These are phyloP conservation scores for Drosophila fulvimacula DNA, from an alignment of 2,888 invertebrate species.

Conservation along the genomic window DNA sequence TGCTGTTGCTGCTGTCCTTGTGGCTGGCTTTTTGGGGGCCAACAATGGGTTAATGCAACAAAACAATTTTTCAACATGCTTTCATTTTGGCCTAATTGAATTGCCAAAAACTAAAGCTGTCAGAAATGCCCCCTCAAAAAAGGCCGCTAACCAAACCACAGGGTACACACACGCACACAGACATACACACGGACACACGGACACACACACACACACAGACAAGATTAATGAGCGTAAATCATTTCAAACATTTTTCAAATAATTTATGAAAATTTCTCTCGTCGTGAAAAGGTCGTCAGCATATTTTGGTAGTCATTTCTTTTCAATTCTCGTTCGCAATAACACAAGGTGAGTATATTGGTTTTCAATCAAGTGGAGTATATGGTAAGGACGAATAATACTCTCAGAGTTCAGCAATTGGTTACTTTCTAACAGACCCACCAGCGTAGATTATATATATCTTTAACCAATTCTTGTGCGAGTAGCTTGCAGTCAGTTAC, in stretches of 20 bases:
- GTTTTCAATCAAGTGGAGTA: not conserved
- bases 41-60: conserved; percentile 65
- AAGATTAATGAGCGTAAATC: conserved; percentile 66
- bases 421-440: no score
- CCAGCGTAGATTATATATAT: not conserved
- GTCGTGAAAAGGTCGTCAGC: conserved; percentile 49
- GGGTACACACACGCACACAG: conserved; percentile 18
- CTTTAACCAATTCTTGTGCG: no score
- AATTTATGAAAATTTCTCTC: conserved; percentile 61
- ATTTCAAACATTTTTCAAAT: conserved; percentile 65
- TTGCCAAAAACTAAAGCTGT: conserved; percentile 67
- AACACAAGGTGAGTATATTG: not conserved
- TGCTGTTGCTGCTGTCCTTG: conserved; percentile 21
- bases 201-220: conserved; percentile 33
- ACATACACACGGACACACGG: conserved; percentile 7
- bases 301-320: conserved; percentile 57
- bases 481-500: not conserved
- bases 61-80: conserved; percentile 64
- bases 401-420: no score
- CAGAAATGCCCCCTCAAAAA: conserved; percentile 54
- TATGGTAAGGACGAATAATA: no score
- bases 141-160: conserved; percentile 46
- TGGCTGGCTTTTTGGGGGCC: conserved; percentile 16
- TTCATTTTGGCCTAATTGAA: conserved; percentile 67
- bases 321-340: conserved; percentile 26